Base-by-base conservation (phyloP, 2,113 vertebrate genomes). In the Conger conger region DNA sequence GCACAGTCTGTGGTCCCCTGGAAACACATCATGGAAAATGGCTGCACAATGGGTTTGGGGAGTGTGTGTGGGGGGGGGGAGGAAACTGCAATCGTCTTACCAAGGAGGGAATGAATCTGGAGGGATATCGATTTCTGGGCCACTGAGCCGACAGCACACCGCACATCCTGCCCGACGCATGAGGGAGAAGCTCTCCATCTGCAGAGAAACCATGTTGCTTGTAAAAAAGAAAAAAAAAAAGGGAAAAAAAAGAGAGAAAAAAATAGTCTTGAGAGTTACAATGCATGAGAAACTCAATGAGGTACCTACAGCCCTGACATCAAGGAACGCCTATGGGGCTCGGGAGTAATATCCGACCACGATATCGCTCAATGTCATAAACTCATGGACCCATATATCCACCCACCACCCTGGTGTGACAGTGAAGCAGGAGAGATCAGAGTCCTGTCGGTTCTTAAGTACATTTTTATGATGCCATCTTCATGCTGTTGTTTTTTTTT, bases 101-200 rank as follows among this genome's bases (percentile, higher is more conserved):
- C n/a, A 27, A 33, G n/a, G n/a, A 73, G n/a, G 68, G 68, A 73
- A 73, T 73, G n/a, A 73, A 73, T 73, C 68, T 73, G 68, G 15
- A 73, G 68, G 7, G n/a, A 33, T 73, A 73, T 73, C 68, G 68
- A 73, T 73, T 73, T 73, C 68, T 33, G 11, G 2, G n/a, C 68
- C n/a, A 11, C 68, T 7, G 11, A 73, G 68, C 68, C 6, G n/a
- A 33, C 68, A 73, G n/a, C 68, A 73, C 27, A 13, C 68, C 30
- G 68, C 68, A 33, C 27, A 13, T 23, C 68, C 68, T 11, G n/a
- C 1, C 57, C 23, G 18, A 63, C 18, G 57, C 57, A 27, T 27
- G 18, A 5, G 57, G 27, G n/a, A 33, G 68, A 11, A 73, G 27
- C 23, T n/a, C 27, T 68, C 60, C 60, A 68, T 33, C n/a, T 13